Evolutionary conservation across 2,888 invertebrate genomes (phyloP).

Genomic region (Adelphocoris suturalis): DNA sequence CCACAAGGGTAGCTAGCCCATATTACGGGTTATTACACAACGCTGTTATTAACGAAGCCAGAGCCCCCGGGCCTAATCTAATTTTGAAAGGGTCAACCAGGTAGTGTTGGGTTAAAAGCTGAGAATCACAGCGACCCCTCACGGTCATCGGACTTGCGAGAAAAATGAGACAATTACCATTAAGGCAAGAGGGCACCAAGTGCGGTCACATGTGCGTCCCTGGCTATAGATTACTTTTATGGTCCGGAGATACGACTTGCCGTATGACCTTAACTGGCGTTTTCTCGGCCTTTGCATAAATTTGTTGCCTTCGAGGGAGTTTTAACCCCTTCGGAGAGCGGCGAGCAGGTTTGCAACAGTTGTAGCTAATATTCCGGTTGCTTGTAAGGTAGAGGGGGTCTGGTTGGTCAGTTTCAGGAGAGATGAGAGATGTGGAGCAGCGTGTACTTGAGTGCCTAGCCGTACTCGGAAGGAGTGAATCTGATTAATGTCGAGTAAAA

Average conservation of each 20-base stretch:
- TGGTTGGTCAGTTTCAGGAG: not conserved
- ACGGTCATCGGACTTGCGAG: conserved; percentile 31
- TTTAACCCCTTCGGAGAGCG: conserved; percentile 42
- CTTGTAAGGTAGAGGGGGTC: conserved; percentile 31
- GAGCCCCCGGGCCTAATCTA: conserved; percentile 47
- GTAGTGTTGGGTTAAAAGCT: conserved; percentile 14
- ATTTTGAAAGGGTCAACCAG: conserved; percentile 60
- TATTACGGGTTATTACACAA: conserved; percentile 5
- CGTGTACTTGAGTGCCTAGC: not conserved
- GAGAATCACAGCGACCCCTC: not conserved
- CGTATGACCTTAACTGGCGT: conserved; percentile 58
- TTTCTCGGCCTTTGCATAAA: conserved; percentile 58
- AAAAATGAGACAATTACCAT: conserved; percentile 71
- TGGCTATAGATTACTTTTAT: conserved; percentile 71
- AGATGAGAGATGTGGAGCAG: not conserved
- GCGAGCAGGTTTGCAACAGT: conserved; percentile 54
- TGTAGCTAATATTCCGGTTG: conserved; percentile 58
- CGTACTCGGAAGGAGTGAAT: no score
- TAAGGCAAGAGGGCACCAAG: conserved; percentile 50
- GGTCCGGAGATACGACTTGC: conserved; percentile 41
- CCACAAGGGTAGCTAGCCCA: not conserved
- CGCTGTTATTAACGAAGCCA: conserved; percentile 60
- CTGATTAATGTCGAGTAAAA: no score
- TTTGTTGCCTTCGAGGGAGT: conserved; percentile 49
- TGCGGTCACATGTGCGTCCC: conserved; percentile 62